Evolutionary conservation across 2,113 vertebrate genomes (phyloP).

Genomic region (Platycercus adscitus): DNA sequence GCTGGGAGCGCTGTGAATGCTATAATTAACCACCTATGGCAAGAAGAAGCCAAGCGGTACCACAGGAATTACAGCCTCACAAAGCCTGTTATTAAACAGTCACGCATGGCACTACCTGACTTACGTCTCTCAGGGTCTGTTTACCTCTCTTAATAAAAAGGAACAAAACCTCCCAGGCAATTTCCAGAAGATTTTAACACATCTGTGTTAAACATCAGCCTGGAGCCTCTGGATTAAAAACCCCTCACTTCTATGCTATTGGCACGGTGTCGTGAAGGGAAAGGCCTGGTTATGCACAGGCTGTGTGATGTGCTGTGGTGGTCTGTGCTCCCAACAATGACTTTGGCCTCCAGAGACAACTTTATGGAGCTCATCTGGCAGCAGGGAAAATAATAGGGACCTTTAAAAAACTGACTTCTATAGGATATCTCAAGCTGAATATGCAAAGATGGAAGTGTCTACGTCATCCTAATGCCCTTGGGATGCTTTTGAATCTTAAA

Average conservation of each 20-base stretch:
- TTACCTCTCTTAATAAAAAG: slow-evolving; percentile 5
- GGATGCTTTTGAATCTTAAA: not conserved
- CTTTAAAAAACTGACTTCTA: not conserved
- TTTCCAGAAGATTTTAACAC: not conserved
- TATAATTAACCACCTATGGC: slow-evolving; percentile 36
- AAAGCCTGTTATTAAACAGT: slow-evolving; percentile 7
- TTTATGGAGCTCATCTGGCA: not conserved
- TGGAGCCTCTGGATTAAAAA: not conserved
- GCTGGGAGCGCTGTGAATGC: not conserved
- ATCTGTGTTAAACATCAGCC: not conserved
- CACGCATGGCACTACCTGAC: not conserved
- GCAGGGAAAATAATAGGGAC: not conserved
- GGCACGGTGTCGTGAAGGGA: not conserved
- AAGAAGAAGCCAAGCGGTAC: not conserved
- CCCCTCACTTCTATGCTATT: not conserved
- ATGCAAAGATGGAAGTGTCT: not conserved
- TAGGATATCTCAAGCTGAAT: not conserved
- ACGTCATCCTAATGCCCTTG: not conserved
- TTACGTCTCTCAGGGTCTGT: not conserved
- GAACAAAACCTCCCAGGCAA: not conserved
- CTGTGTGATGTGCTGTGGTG: not conserved
- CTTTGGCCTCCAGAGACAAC: not conserved
- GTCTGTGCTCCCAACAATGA: not conserved
- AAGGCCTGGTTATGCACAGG: not conserved
- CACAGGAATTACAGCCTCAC: slow-evolving; percentile 14